Evolutionary conservation across 53 echinoderm and acorn worm species (phyloP), one percentile per base, ranked within the genome.

Genomic region (Apostichopus leukothele): DNA sequence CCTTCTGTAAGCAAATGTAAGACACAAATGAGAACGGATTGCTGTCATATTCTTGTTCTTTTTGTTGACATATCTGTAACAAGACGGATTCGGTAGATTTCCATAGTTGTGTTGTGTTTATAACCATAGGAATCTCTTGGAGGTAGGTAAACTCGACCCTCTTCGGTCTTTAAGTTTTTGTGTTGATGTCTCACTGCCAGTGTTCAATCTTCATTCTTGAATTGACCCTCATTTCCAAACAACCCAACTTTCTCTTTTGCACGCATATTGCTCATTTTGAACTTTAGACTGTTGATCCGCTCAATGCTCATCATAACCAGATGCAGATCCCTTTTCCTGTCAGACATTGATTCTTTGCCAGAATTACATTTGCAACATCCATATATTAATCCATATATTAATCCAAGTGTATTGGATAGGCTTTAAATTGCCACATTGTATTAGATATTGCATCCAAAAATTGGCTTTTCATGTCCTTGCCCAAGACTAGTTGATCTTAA

Each of bases 391-490:
- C 25, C 25, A 25, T 25, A 25, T 25, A 25, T 25, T 25, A 25
- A 25, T 61, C 84, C 57, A 60, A 61, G 57, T 83, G 63, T 10
- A 1, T 60, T 14, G 63, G 84, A 13, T 61, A 83, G 19, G 61
- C 57, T 20, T 61, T 83, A 59, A 16, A 61, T 4, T 83, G 55
- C 84, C 84, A 83, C 13, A 61, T 21, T 55, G n/a, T 0, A 57
- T 83, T 59, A 6, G 60, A 52, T 4, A 83, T 6, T 83, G 59
- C 18, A 83, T 83, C 83, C 4, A 83, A 51, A 51, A 83, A 60
- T n/a, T 83, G 83, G 57, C 83, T n/a, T 83, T 83, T 83, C 8
- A 83, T 11, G 53, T 83, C 83, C 18, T 83, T 83, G 1, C 83
- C 61, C 60, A 83, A 52, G 4, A 21, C 7, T n/a, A 83, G 83